Evolutionary conservation across 1,140 invertebrate species (phyloP).

Genomic region (Drosophila arizonae): DNA sequence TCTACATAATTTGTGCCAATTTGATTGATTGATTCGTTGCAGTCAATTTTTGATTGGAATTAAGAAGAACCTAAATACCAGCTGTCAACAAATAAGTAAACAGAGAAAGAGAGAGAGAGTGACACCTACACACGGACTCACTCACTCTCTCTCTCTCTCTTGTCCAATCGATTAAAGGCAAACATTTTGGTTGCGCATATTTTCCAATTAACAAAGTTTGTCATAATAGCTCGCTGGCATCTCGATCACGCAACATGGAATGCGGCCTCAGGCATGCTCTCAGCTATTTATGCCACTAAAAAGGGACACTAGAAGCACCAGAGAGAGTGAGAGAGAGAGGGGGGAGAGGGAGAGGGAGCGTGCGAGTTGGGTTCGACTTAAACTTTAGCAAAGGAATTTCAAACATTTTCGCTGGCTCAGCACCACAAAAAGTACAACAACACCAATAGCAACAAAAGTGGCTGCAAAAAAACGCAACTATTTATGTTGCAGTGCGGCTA

Average conservation of each 20-base stretch:
- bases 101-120: conserved; percentile 5
- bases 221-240: conserved; percentile 77
- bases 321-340: neutral
- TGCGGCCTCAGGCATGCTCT: conserved; percentile 58
- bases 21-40: conserved; percentile 18
- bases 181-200: conserved; percentile 64
- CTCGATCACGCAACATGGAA: conserved; percentile 69
- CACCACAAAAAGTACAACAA: conserved; percentile 28
- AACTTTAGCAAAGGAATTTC: conserved; percentile 61
- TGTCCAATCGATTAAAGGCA: conserved; percentile 13
- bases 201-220: conserved; percentile 80
- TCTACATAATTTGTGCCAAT: conserved; percentile 10
- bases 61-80: conserved; percentile 1
- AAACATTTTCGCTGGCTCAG: conserved; percentile 64
- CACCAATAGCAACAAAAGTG: conserved; percentile 8
- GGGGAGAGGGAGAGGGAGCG: neutral
- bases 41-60: conserved; percentile 28
- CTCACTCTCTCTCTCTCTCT: neutral
- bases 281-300: conserved; percentile 65
- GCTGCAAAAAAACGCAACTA: conserved; percentile 62
- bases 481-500: conserved; percentile 69
- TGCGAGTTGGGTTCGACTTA: conserved; percentile 12
- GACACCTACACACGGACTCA: no score
- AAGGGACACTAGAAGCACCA: conserved; percentile 16
- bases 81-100: conserved; percentile 6